Base-by-base conservation (phyloP, 2,797 vertebrate genomes). In the Petrocephalus schoutedeni region DNA sequence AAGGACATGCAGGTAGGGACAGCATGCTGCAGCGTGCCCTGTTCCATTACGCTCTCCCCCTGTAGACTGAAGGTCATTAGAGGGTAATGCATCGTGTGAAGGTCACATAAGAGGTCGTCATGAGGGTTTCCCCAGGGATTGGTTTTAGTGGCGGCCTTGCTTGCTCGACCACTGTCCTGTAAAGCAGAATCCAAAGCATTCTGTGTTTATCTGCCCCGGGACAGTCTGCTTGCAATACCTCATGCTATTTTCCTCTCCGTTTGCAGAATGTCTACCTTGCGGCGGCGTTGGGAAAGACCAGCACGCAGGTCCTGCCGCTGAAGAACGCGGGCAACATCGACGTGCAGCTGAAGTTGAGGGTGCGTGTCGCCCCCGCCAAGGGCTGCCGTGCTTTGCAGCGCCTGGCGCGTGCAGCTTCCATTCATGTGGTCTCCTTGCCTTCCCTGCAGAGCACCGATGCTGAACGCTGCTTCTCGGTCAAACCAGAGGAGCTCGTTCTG, bases 311-410 rank as follows among this genome's bases (percentile, higher is more conserved):
- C 4, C 94, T 99, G 89, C 98, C 98, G 0, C 94, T 99, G 93
- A 97, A 97, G 94, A 99, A 99, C 94, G 97, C 97, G 88, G 98
- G 98, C 87, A 99, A 99, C 94, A 98, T 99, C 90, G 93, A 95
- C 19, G 97, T 99, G 86, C 92, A 94, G 91, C 95, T 99, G 89
- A 96, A 96, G 92, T 91, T 98, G 36, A 95, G 95, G 96, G 96
- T 96, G 93, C 2, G 59, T 54, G 28, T 14, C 4, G 41, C 41
- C 3, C 41, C 32, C 32, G 3, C n/a, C 85, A 7, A 0, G 45
- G 45, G 10, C 16, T 1, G 14, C 16, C 54, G 0, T 41, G 89
- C 0, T 85, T 45, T 45, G 89, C 86, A 88, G 71, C 89, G 36
- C 28, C 84, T 85, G 7, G 77, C 80, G 45, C 58, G 54, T 56